Base-by-base conservation (phyloP, 1,140 invertebrate genomes). In the Eumeta japonica region DNA sequence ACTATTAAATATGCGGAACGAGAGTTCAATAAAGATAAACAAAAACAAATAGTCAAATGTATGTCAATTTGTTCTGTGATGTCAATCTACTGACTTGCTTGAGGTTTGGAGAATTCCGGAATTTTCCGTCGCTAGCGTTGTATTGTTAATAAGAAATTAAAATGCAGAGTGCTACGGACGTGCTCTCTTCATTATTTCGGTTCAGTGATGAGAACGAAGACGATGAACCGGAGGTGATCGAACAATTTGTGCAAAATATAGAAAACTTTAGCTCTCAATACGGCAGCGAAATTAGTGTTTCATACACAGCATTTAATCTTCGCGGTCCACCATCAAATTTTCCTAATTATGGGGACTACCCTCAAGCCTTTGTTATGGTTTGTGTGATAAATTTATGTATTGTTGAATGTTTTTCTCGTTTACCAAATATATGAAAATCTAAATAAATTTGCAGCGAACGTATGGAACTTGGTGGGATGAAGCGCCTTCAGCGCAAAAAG, bases 401-500 rank as follows among this genome's bases (percentile, higher is more conserved):
- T 34, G 13, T 13, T 27, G 10, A 37, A 38, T 38, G 36, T 33
- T 19, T n/a, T 34, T n/a, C n/a, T n/a, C n/a, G n/a, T n/a, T n/a
- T n/a, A n/a, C 20, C 7, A 7, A 24, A 24, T 24, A n/a, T 24
- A 24, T 24, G 20, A 24, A 24, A 7, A 24, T 7, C 7, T 24
- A 24, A 24, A 24, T 24, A 7, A n/a, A 24, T 30, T 74, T 76
- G 14, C 56, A 94, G 91, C 83, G 90, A 75, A 90, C 89, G 3
- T 94, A 93, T 75, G 92, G 92, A 9, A 83, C 77, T 37, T 95
- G 91, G 91, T 94, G 91, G 90, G 81, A 88, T 24, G 76, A 83
- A 51, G 85, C 84, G 3, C 88, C 88, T 29, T 89, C 87, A 9
- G 77, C 71, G 48, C 79, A 79, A 43, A 64, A 73, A 40, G 79